These are phyloP conservation scores for Rotaria sp. DNA, from an alignment of 2,888 invertebrate genomes.

Conservation along the genomic window DNA sequence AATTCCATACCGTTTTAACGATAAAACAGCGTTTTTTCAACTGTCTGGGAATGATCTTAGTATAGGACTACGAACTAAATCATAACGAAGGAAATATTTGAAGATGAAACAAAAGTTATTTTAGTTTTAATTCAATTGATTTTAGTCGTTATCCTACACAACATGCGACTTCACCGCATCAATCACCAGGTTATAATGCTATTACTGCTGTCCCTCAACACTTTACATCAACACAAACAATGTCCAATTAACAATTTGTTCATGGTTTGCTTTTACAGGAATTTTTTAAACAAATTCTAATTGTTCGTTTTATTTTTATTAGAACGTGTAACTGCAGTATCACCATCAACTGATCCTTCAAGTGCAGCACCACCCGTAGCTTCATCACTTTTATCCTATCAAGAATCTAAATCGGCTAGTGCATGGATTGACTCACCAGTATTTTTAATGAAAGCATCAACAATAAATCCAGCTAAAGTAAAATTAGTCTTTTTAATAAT, in stretches of 20 bases:
- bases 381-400: constrained; percentile 41
- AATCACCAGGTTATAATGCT: not conserved
- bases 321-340: constrained; percentile 30
- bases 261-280: constrained; percentile 42
- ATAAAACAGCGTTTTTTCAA: too few relatives aligned
- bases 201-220: not conserved
- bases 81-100: not conserved
- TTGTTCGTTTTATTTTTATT: not conserved
- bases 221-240: not conserved
- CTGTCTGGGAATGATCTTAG: not conserved
- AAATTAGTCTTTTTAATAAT: not conserved
- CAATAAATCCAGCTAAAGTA: not conserved
- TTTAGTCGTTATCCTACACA: not conserved
- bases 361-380: constrained; percentile 41
- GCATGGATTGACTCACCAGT: constrained; percentile 55
- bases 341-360: constrained; percentile 26
- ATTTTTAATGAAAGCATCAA: constrained; percentile 42
- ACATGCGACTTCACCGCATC: not conserved
- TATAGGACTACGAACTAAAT: not conserved
- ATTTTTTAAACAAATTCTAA: not conserved
- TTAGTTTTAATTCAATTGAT: not conserved
- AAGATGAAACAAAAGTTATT: not conserved
- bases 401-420: constrained; percentile 29
- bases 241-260: constrained; percentile 30
- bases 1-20: too few relatives aligned